These are phyloP conservation scores for Megaceryle maxima DNA, from an alignment of 2,113 vertebrate genomes.

Conservation along the genomic window DNA sequence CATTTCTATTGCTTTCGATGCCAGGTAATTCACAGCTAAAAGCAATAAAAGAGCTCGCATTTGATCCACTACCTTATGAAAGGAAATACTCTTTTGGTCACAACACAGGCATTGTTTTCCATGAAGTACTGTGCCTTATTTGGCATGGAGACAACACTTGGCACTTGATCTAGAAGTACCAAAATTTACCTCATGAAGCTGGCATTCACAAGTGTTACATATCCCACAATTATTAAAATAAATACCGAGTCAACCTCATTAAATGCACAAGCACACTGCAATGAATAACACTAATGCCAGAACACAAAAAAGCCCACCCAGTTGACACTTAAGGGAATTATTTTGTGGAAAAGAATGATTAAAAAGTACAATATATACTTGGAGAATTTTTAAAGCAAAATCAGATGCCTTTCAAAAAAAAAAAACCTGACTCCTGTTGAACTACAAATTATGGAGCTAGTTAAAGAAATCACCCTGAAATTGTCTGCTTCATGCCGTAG, in stretches of 20 bases:
- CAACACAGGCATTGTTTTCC: background rate
- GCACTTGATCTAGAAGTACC: background rate
- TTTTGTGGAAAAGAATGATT: background rate
- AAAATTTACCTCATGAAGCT: background rate
- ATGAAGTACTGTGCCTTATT: background rate
- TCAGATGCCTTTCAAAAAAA: background rate
- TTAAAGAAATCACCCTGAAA: background rate
- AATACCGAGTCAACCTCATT: background rate
- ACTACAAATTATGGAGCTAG: background rate
- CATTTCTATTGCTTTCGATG: background rate
- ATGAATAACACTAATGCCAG: background rate
- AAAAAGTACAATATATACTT: background rate
- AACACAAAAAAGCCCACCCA: background rate
- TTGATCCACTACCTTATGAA: background rate
- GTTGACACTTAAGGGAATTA: background rate
- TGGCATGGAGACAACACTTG: background rate
- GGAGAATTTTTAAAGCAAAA: background rate
- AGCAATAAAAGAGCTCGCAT: background rate
- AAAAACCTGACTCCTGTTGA: background rate
- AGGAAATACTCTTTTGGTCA: background rate
- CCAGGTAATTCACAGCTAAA: background rate
- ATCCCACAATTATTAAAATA: background rate
- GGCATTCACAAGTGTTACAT: background rate
- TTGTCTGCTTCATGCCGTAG: background rate
- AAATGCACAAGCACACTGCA: background rate